Evolutionary conservation across 2,888 invertebrate species (phyloP).

Genomic region (Leptopilina myrica): DNA sequence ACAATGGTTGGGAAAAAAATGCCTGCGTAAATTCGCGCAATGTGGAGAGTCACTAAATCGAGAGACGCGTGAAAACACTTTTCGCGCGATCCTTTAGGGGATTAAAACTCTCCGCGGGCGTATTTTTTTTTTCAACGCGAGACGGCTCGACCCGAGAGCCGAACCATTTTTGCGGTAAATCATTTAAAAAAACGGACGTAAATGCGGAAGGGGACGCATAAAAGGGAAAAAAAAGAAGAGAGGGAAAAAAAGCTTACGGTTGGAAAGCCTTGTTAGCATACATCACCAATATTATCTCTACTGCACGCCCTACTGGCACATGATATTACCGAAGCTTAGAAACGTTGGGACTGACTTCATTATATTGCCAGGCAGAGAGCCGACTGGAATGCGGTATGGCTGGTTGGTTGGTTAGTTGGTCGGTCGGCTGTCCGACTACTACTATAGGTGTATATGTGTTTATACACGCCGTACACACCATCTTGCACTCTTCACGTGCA

Average conservation of each 20-base stretch:
- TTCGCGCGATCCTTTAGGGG: conserved; percentile 53
- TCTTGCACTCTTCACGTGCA: conserved; percentile 12
- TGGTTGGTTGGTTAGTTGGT: conserved; percentile 46
- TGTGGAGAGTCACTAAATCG: conserved; percentile 49
- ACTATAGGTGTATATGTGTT: not conserved
- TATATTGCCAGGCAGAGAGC: conserved; percentile 60
- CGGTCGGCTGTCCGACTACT: conserved; percentile 22
- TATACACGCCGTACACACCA: not conserved
- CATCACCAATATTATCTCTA: conserved; percentile 73
- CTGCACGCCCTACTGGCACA: conserved; percentile 61
- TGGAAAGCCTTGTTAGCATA: conserved; percentile 71
- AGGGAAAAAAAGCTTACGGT: conserved; percentile 50
- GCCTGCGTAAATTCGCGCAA: conserved; percentile 31
- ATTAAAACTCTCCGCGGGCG: conserved; percentile 53
- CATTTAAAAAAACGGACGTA: conserved; percentile 60
- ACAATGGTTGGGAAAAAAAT: conserved; percentile 25
- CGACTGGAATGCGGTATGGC: conserved; percentile 52
- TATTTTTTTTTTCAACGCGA: conserved; percentile 49
- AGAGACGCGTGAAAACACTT: conserved; percentile 51
- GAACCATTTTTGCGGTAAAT: conserved; percentile 62
- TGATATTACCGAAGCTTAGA: conserved; percentile 73
- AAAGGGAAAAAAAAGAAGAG: not conserved
- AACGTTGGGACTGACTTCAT: conserved; percentile 72
- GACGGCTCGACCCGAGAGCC: conserved; percentile 37
- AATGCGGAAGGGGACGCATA: conserved; percentile 49